These are phyloP conservation scores for Acestrorhynchus altus DNA, from an alignment of 2,797 vertebrate genomes.

Conservation along the genomic window DNA sequence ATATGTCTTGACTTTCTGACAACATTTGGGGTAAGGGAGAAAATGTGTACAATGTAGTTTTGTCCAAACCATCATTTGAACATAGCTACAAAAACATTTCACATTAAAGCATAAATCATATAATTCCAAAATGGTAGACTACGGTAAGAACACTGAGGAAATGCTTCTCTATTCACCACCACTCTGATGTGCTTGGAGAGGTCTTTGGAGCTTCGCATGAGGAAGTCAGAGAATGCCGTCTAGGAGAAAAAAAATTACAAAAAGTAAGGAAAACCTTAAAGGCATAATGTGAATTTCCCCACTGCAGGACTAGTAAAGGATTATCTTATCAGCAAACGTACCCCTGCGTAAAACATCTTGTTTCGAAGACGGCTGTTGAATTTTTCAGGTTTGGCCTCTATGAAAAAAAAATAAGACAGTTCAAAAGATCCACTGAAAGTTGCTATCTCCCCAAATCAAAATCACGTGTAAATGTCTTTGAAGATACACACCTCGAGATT, in stretches of 20 bases:
- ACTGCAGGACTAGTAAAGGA: too few relatives aligned
- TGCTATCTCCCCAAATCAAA: not conserved
- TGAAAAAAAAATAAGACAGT: conserved; percentile 52
- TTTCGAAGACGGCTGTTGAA: conserved; percentile 91
- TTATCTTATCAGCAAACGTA: conserved; percentile 71
- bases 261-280: not conserved
- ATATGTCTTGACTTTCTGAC: too few relatives aligned
- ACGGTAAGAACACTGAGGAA: not conserved
- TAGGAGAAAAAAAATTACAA: conserved; percentile 63
- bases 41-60: too few relatives aligned
- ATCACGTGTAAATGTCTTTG: not conserved
- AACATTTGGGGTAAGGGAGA: not conserved
- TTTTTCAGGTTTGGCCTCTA: conserved; percentile 91
- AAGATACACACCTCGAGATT: conserved; percentile 80
- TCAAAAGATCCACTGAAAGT: not conserved
- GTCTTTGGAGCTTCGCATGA: conserved; percentile 94
- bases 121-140: too few relatives aligned
- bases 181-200: conserved; percentile 92
- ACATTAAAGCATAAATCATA: too few relatives aligned
- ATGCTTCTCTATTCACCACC: conserved; percentile 82
- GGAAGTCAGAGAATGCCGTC: conserved; percentile 96
- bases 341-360: conserved; percentile 92
- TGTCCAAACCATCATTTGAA: too few relatives aligned
- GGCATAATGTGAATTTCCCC: not conserved
- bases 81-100: too few relatives aligned